Conservation (phyloP, 2,888 invertebrate genomes). For the Metalampra italica region DNA sequence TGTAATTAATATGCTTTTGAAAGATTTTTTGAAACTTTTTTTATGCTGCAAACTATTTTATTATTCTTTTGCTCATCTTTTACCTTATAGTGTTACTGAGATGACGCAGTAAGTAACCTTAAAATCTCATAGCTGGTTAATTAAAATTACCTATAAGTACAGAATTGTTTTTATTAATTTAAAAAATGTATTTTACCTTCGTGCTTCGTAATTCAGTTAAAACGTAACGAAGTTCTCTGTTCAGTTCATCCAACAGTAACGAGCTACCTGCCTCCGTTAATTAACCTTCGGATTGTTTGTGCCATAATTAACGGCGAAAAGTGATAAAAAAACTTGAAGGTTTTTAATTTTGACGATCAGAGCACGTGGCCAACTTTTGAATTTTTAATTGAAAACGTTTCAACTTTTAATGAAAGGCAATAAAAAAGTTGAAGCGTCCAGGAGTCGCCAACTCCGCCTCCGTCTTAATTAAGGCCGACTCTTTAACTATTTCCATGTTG, state of each 20-base stretch:
- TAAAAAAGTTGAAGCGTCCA: constrained; percentile 32
- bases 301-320: background rate
- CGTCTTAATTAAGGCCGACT: constrained; percentile 42
- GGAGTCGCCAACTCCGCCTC: constrained; percentile 13
- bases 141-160: too few relatives aligned
- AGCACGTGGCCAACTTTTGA: constrained; percentile 22
- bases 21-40: too few relatives aligned
- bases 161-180: too few relatives aligned
- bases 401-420: constrained; percentile 56
- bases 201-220: too few relatives aligned
- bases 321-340: background rate
- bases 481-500: constrained; percentile 37
- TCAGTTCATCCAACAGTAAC: background rate
- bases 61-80: too few relatives aligned
- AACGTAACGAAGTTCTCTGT: too few relatives aligned
- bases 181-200: too few relatives aligned
- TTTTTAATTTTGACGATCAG: constrained; percentile 16
- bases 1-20: too few relatives aligned
- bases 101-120: too few relatives aligned
- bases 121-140: too few relatives aligned
- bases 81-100: too few relatives aligned
- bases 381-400: constrained; percentile 57
- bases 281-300: background rate
- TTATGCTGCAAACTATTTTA: too few relatives aligned
- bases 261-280: background rate